Conservation (phyloP, 2,797 vertebrate species). For the Cossypha dichroa region DNA sequence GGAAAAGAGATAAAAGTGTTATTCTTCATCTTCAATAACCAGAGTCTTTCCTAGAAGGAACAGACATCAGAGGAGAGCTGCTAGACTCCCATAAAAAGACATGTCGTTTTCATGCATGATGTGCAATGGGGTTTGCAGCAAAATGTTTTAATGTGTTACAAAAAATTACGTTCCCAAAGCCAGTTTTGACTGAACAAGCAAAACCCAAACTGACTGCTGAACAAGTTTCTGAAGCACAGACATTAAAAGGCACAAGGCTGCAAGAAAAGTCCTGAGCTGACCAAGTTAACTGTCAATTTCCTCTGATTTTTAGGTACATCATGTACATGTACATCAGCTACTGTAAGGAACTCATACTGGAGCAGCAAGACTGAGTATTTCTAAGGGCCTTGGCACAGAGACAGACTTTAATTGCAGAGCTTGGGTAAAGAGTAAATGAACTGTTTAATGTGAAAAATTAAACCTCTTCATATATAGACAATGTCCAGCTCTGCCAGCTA, state of each 20-base stretch:
- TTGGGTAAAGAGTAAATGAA: not conserved
- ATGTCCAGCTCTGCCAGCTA: not conserved
- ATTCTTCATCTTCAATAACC: not conserved
- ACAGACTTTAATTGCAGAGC: not conserved
- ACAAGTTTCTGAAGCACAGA: not conserved
- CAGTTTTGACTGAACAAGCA: not conserved
- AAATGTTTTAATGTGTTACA: not conserved
- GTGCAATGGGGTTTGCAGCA: not conserved
- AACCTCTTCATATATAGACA: not conserved
- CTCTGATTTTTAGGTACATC: not conserved
- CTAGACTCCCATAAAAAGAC: not conserved
- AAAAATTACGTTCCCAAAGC: not conserved
- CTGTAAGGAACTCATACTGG: not conserved
- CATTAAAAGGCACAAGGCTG: not conserved
- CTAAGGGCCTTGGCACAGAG: not conserved
- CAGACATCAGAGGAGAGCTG: not conserved
- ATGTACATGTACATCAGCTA: not conserved
- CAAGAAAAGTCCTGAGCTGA: not conserved
- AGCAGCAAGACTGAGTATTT: not conserved
- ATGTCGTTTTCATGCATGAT: not conserved
- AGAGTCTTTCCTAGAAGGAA: not conserved
- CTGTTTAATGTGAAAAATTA: slow-evolving; percentile 18
- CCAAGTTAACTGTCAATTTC: not conserved
- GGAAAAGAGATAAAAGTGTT: not conserved
- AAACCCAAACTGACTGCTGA: not conserved